These are phyloP conservation scores for Planiliza haematocheilus DNA, from an alignment of 2,113 vertebrate genomes.

Conservation along the genomic window DNA sequence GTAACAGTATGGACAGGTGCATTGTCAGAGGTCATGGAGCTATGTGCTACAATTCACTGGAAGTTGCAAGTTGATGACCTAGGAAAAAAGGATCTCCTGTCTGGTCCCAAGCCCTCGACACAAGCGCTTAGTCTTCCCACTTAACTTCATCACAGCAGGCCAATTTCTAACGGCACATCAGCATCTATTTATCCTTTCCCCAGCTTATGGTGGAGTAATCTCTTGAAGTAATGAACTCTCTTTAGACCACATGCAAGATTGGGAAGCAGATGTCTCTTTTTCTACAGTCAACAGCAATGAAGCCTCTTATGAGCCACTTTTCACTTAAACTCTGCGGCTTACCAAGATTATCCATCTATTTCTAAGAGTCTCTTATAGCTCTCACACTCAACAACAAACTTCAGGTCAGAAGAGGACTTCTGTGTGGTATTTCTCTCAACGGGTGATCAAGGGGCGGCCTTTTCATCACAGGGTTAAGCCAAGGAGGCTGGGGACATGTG, in stretches of 20 bases:
- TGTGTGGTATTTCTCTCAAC: constrained; percentile 64
- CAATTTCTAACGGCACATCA: constrained; percentile 53
- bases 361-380: constrained; percentile 42
- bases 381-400: constrained; percentile 47
- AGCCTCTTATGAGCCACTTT: constrained; percentile 39
- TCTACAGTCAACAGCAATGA: constrained; percentile 33
- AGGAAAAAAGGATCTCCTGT: constrained; percentile 14
- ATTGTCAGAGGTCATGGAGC: constrained; percentile 2
- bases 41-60: constrained; percentile 35
- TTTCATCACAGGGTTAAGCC: constrained; percentile 52
- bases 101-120: constrained; percentile 20
- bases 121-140: constrained; percentile 24
- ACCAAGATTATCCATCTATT: constrained; percentile 66
- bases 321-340: constrained; percentile 50
- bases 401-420: constrained; percentile 36
- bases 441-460: constrained; percentile 41
- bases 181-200: constrained; percentile 35
- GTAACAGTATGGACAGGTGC: no score
- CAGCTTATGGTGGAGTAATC: constrained; percentile 32
- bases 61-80: constrained; percentile 27
- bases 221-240: constrained; percentile 25
- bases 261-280: constrained; percentile 42
- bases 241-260: constrained; percentile 34
- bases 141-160: constrained; percentile 14
- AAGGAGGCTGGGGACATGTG: constrained; percentile 46